These are phyloP conservation scores for Mormoops blainvillei DNA, from an alignment of 2,113 vertebrate genomes.

Conservation along the genomic window DNA sequence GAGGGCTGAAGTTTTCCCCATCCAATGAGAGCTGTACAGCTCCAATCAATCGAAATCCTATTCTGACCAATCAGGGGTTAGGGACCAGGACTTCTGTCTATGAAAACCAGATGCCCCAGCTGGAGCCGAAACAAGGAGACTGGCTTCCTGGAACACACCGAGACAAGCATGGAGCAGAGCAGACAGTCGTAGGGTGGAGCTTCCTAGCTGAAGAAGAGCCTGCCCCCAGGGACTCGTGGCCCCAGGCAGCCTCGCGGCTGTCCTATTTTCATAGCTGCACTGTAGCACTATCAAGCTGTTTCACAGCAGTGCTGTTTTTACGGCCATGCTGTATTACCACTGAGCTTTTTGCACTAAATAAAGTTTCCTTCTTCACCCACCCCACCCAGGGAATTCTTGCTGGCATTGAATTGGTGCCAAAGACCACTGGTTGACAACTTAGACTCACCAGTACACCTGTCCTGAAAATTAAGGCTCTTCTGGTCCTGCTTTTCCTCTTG, in stretches of 20 bases:
- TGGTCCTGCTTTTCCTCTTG: background rate
- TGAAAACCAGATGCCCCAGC: too few species aligned
- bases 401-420: background rate
- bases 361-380: background rate
- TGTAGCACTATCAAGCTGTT: background rate
- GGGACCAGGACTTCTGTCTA: background rate
- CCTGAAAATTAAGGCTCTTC: background rate
- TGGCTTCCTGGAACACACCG: background rate
- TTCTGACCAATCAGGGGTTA: background rate
- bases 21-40: background rate
- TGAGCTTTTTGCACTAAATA: background rate
- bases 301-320: background rate
- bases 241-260: background rate
- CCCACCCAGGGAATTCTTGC: background rate
- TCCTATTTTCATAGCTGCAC: too few species aligned
- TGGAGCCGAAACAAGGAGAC: background rate
- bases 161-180: background rate
- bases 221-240: background rate
- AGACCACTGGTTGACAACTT: background rate
- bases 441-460: background rate
- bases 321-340: background rate
- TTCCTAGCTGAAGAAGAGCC: background rate
- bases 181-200: too few species aligned
- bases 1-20: too few species aligned
- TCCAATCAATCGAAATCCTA: background rate